Base-by-base conservation (phyloP, 2,888 invertebrate genomes). In the Melieria omissa region DNA sequence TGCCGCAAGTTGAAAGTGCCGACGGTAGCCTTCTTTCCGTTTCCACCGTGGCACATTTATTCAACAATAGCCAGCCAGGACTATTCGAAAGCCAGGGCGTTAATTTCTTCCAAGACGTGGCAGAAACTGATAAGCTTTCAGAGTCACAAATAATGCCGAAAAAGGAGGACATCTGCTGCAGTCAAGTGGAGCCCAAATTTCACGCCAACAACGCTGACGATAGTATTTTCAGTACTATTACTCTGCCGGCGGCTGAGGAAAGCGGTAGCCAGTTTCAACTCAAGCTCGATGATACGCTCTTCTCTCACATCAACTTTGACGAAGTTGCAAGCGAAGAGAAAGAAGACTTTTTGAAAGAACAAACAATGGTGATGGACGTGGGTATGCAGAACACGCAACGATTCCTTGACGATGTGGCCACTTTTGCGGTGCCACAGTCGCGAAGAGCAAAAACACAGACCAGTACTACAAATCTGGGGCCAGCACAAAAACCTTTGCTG, bases 341-440 rank as follows among this genome's bases (percentile, higher is more conserved):
- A n/a, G 75, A 81, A 45, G 76, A 82, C 9, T 83, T 84, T 29
- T 69, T 71, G 29, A 29, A 29, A 29, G 29, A 29, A 3, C 74
- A 78, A 42, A 73, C 76, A 5, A 41, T 71, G 1, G 8, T 73
- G 5, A 63, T 76, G n/a, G 78, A 77, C 29, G 72, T 73, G 10
- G 65, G 73, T 5, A 60, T 77, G 9, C 86, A 86, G 77, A 84
- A 82, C 58, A 85, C 86, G 0, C 86, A 86, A 76, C 78, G 81
- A n/a, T 86, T 86, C 70, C 68, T 86, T n/a, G 79, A 80, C 52
- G 85, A 85, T 65, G 77, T 86, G 12, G 78, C 80, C 1, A 47
- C 52, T 4, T 82, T 82, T 57, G 84, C 82, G 49, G 60, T 81
- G 1, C 83, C 84, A 6, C 77, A 78, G 5, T 65, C 72, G 0